Evolutionary conservation across 2,797 vertebrate species (phyloP).

Genomic region (Chelon labrosus): DNA sequence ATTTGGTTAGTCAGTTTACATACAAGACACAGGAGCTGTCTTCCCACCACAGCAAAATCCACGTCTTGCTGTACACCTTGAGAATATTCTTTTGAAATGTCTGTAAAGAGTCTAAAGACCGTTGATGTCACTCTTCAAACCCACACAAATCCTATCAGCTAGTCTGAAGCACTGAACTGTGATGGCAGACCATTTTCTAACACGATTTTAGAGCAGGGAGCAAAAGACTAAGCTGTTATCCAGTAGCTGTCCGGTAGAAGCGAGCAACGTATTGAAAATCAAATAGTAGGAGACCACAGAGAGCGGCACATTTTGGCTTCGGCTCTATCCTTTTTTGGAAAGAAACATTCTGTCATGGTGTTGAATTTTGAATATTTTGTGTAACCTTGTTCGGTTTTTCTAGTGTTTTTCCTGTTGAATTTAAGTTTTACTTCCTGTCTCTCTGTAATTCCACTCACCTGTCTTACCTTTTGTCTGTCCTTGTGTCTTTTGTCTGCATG

Average conservation of each 20-base stretch:
- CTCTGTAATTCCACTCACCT: no score
- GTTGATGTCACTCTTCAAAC: conserved; percentile 14
- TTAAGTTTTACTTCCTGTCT: no score
- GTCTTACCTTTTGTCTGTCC: no score
- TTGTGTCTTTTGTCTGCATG: no score
- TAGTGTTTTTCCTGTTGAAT: no score
- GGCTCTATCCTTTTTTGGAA: conserved; percentile 39
- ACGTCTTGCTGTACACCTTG: not conserved
- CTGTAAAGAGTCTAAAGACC: not conserved
- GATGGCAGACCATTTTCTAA: conserved; percentile 30
- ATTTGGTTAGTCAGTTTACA: not conserved
- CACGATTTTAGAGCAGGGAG: conserved; percentile 23
- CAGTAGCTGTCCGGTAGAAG: conserved; percentile 40
- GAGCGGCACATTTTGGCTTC: conserved; percentile 34
- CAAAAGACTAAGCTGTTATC: conserved; percentile 25
- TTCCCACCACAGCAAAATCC: not conserved
- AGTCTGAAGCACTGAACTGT: conserved; percentile 15
- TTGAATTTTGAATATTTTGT: no score
- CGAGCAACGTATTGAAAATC: conserved; percentile 22
- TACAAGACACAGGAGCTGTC: not conserved
- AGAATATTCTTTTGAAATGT: not conserved
- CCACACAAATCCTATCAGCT: conserved; percentile 17
- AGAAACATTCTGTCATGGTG: conserved; percentile 12
- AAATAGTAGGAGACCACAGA: conserved; percentile 18
- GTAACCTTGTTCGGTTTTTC: no score